Base-by-base conservation (phyloP, 2,888 invertebrate species). In the Troglohyphantes excavatus region DNA sequence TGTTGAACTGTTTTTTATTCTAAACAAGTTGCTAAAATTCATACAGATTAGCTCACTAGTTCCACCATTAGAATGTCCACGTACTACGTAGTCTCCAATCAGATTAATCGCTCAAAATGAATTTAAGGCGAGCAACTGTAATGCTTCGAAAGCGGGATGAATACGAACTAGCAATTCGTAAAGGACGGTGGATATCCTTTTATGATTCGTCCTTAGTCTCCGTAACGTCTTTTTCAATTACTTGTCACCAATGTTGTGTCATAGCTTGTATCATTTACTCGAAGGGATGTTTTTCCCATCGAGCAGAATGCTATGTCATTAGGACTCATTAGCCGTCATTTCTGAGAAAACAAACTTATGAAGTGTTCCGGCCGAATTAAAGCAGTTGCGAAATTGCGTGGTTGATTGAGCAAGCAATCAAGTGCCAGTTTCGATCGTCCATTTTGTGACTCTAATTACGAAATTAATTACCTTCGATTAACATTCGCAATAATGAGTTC, bases 231-330 rank as follows among this genome's bases (percentile, higher is more conserved):
- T 39, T 53, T n/a, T 17, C 13, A 53, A 17, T 53, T 53, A 53
- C 53, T 53, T 53, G 53, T 53, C 53, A 53, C 53, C 17, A 17
- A 9, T 53, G 53, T 53, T 53, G 53, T 17, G 53, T 53, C 53
- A 53, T 53, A 2, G 0, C 17, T 53, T 53, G n/a, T 53, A 53
- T 53, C 53, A 53, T 53, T 53, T 53, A 53, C 53, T 13, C n/a
- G 53, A n/a, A 53, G 53, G 17, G 53, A 53, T 53, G n/a, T 53
- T 53, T 39, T 53, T 53, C 53, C n/a, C 13, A 53, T 53, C 53
- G 53, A 13, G n/a, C 53, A 53, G 53, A 53, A 53, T 53, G 53
- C 53, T 53, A 53, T 53, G 53, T 53, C 53, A 53, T 53, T 53
- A 53, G 53, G 17, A 5, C 53, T 53, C 53, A 53, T 53, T 53